A percentile compares a stretch with the other conserved stretches of the same genome.
Evolutionary conservation across 2,113 vertebrate genomes (phyloP).

Genomic region (Phainopepla nitens): DNA sequence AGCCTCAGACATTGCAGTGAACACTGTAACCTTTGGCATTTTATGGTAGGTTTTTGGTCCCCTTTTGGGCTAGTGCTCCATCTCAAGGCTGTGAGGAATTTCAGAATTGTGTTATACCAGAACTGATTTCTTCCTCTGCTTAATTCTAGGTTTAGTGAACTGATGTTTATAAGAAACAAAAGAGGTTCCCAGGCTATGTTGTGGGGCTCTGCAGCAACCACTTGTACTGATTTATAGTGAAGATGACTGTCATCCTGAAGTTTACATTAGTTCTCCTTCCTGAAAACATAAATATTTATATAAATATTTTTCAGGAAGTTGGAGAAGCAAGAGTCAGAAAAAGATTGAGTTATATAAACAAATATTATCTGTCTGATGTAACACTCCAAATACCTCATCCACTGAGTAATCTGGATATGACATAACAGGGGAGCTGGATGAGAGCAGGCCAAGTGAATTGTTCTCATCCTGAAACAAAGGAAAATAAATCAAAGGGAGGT

Average conservation of each 20-base stretch:
- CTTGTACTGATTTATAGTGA: background rate
- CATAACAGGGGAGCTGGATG: background rate
- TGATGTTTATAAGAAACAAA: background rate
- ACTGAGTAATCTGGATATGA: constrained; percentile 8
- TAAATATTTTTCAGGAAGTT: background rate
- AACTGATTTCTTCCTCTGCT: background rate
- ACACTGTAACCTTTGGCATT: background rate
- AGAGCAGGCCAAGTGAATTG: background rate
- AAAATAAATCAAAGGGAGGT: background rate
- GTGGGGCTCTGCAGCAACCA: background rate
- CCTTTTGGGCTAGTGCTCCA: background rate
- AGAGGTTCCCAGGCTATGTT: background rate
- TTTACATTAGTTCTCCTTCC: background rate
- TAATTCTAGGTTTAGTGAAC: background rate
- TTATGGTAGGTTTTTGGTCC: background rate
- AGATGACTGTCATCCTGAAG: background rate
- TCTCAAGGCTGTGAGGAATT: background rate
- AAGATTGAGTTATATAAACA: background rate
- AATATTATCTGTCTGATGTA: background rate
- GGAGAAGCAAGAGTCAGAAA: background rate
- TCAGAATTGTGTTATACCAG: background rate
- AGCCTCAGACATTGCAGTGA: background rate
- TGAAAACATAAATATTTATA: background rate
- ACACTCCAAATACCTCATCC: background rate
- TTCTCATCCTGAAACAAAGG: constrained; percentile 28